Conservation (phyloP, 2,113 vertebrate species). For the Mohoua ochrocephala region DNA sequence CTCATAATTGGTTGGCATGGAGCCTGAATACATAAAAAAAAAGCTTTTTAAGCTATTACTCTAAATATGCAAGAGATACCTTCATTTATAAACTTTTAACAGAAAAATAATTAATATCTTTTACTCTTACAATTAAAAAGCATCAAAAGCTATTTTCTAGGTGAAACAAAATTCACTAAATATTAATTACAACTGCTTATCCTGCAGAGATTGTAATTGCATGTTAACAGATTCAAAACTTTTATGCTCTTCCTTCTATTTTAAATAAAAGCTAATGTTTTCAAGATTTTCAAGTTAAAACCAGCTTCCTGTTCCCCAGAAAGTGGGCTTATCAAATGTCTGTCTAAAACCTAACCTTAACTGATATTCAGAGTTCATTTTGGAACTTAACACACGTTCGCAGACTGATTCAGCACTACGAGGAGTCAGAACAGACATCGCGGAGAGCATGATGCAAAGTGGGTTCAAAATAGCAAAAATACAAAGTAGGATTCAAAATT, state of each 20-base stretch:
- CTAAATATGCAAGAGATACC: not conserved
- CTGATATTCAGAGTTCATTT: not conserved
- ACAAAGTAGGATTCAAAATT: not conserved
- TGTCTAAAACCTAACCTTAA: not conserved
- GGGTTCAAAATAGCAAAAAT: not conserved
- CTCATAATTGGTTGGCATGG: conserved; percentile 96
- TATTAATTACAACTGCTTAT: not conserved
- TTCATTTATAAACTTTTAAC: not conserved
- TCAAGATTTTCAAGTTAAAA: not conserved
- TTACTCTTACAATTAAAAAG: not conserved
- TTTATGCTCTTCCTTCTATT: not conserved
- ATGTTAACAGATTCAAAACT: not conserved
- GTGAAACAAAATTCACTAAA: not conserved
- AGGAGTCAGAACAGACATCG: not conserved
- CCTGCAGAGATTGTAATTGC: not conserved
- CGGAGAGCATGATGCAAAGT: not conserved
- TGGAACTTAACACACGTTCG: not conserved
- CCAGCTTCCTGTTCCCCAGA: not conserved
- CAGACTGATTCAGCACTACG: not conserved
- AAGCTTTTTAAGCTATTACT: not conserved
- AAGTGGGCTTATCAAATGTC: not conserved
- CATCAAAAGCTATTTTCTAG: not conserved
- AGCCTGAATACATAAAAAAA: conserved; percentile 75
- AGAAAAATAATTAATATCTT: not conserved
- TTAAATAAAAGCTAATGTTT: not conserved